These are phyloP conservation scores for Circaetus cinerascens DNA, from an alignment of 2,113 vertebrate genomes.

Conservation along the genomic window DNA sequence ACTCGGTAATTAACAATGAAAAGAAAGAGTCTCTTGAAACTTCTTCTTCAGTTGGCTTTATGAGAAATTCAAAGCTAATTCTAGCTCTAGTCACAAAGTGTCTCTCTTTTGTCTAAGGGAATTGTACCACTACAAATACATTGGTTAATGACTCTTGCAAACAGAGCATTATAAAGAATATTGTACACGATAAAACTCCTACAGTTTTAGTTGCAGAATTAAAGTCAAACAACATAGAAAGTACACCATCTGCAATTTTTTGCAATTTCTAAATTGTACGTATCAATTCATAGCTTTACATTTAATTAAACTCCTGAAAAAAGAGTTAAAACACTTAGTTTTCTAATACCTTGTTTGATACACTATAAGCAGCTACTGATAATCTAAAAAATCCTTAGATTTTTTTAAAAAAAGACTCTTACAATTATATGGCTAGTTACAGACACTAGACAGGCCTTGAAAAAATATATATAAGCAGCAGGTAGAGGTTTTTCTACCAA, in stretches of 20 bases:
- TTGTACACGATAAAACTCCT: not conserved
- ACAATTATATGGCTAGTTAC: not conserved
- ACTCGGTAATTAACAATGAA: conserved; percentile 23
- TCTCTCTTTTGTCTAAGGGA: not conserved
- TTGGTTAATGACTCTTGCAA: not conserved
- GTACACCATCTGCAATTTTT: not conserved
- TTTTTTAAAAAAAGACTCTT: not conserved
- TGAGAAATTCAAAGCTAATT: conserved; percentile 46
- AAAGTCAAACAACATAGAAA: not conserved
- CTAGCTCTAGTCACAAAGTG: conserved; percentile 8
- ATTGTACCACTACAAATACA: not conserved
- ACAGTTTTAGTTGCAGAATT: not conserved
- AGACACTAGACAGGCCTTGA: not conserved
- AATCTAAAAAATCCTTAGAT: not conserved
- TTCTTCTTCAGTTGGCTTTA: conserved; percentile 14
- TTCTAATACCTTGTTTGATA: not conserved
- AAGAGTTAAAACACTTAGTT: not conserved
- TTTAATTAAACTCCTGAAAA: not conserved
- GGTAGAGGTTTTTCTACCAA: not conserved
- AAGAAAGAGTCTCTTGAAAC: conserved; percentile 51
- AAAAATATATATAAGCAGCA: not conserved
- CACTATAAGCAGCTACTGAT: not conserved
- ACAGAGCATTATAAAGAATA: not conserved
- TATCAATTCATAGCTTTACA: not conserved
- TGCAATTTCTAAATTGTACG: not conserved